Evolutionary conservation across 2,113 vertebrate genomes (phyloP), one percentile per base, ranked within the genome.

Genomic region (Emydura subglobosa): DNA sequence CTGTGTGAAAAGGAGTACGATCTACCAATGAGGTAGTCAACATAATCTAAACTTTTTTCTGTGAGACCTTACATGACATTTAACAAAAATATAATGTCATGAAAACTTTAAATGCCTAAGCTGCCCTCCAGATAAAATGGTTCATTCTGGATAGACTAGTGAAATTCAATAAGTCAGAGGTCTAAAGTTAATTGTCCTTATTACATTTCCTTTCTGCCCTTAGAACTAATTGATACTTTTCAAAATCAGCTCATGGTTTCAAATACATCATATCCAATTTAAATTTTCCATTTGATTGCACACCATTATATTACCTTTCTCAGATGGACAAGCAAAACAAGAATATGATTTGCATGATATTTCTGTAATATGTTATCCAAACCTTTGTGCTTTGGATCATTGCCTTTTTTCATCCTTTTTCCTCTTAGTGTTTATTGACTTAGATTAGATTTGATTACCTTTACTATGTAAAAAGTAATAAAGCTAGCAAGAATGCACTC

Each of bases 401-500:
- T 10, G 1, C 2, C 51, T 47, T 5, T 93, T 94, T 91, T 91
- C 53, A 87, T 81, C 39, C 17, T 91, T 93, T 74, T 88, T n/a
- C 65, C 47, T 92, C 34, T 61, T 57, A n/a, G 80, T 65, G 55
- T 82, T 93, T 94, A 86, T 81, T 89, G 44, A 88, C 47, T 91
- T 44, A 95, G 83, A 96, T 88, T 94, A 95, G 5, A 89, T 83
- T 51, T 83, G 76, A 92, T 93, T 42, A 74, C 12, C 87, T 93
- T 80, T 87, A 83, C 42, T 50, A 39, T 42, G 39, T 57, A 86
- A 95, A 94, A 93, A 91, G 68, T 87, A 6, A 5, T 85, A 88
- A 96, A 95, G 51, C 6, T 91, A 84, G 49, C 29, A 90, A 95
- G 53, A 31, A 39, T 92, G 11, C 13, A 93, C 39, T 90, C 54